A percentile compares a stretch with the other conserved stretches of the same genome.
phyloP scores from a whole-genome alignment of 2,797 vertebrate genomes.

The Sebastes taczanowskii region DNA sequence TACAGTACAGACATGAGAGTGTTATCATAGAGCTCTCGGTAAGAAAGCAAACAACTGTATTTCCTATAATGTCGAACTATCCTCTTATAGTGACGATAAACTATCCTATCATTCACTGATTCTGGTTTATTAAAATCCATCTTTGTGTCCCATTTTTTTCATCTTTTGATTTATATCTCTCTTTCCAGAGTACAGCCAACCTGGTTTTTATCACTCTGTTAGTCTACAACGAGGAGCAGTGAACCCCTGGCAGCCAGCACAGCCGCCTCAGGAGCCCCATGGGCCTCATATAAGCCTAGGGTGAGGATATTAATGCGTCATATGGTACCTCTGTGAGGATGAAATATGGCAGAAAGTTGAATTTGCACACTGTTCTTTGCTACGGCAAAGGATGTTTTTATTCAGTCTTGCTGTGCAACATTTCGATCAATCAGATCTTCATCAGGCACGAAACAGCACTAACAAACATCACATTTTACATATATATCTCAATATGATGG shows the following conservation, averaged over 20 bases:
- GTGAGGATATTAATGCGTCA: conserved; percentile 66
- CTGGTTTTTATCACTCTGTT: conserved; percentile 80
- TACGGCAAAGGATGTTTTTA: background rate
- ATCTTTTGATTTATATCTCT: conserved; percentile 1
- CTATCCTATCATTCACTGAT: background rate
- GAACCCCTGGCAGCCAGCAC: conserved; percentile 83
- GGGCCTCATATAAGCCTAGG: conserved; percentile 72
- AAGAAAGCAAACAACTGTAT: background rate
- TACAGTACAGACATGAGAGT: background rate
- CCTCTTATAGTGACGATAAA: background rate
- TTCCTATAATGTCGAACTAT: background rate
- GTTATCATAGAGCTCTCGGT: background rate
- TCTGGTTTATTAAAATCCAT: conserved; percentile 1
- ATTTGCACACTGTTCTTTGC: background rate
- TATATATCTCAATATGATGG: background rate
- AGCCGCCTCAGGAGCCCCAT: conserved; percentile 70
- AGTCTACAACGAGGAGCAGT: conserved; percentile 82
- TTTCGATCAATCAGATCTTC: background rate
- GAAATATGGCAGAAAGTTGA: background rate
- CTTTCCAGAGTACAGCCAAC: conserved; percentile 79
- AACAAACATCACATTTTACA: background rate
- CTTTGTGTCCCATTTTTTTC: background rate
- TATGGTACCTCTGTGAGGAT: background rate
- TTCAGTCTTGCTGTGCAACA: background rate
- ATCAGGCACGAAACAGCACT: background rate